Base-by-base conservation (phyloP, 2,888 invertebrate species). In the Heliconius sara region DNA sequence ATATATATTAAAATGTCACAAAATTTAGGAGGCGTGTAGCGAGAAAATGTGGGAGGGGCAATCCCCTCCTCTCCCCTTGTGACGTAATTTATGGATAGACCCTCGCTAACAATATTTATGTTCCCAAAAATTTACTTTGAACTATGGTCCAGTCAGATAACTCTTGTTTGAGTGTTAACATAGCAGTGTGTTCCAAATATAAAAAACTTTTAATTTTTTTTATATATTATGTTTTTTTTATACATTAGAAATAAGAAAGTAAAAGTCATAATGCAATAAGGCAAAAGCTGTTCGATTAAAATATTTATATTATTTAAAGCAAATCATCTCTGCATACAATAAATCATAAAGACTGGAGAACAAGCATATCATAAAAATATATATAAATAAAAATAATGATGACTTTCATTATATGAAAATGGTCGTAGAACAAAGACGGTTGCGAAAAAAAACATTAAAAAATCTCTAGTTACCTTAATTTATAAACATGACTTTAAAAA, bases 101-200 rank as follows among this genome's bases (percentile, higher is more conserved):
- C 60, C 60, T 1, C 77, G 74, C 66, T 43, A 78, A 79, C 63
- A 76, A 73, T 68, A 78, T 75, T 73, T 76, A 75, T 82, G 80
- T 77, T 82, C 82, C 83, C 79, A 77, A 78, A 63, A 76, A 77
- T 80, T 82, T 68, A 72, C 77, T 80, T 82, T 77, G 77, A 77
- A 77, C 79, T 81, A 81, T 79, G 81, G 70, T 82, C 79, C 81
- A 80, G 78, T 66, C 52, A 57, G 39, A 76, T 60, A 78, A 67
- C 74, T 60, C 80, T 60, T 75, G 71, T 79, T 82, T 83, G 82
- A 78, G 73, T 79, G 68, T 78, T 80, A 81, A 78, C 78, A 79
- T 77, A 81, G 81, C 81, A 80, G 80, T 80, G 79, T 78, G 57
- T 79, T 70, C 10, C 68, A 13, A 76, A 60, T 39, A 65, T 70